Percentiles rank a stretch among this genome's conserved stretches.
Conservation (phyloP, 2,797 vertebrate genomes). For the Rhinophrynus dorsalis region DNA sequence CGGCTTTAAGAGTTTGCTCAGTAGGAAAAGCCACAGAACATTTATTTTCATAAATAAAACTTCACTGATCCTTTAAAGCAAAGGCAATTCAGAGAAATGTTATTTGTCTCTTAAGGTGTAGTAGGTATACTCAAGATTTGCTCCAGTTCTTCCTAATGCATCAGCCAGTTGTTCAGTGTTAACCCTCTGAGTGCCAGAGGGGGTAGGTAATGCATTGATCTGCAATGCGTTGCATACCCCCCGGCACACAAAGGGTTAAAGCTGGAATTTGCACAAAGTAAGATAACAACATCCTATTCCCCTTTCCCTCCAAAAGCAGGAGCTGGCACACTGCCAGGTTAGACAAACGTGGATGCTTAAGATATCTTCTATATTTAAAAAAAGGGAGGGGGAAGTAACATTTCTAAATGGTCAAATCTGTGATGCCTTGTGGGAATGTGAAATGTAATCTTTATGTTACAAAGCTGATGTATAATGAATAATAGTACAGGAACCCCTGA, state of each 20-base stretch:
- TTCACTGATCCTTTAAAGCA: too few relatives aligned
- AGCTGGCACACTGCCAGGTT: slow-evolving; percentile 33
- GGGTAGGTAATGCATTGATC: too few relatives aligned
- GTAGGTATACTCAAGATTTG: too few relatives aligned
- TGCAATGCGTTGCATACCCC: too few relatives aligned
- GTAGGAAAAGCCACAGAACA: too few relatives aligned
- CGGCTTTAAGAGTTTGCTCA: too few relatives aligned
- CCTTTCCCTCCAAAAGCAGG: slow-evolving; percentile 24
- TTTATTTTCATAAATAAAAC: too few relatives aligned
- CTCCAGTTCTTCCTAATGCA: too few relatives aligned
- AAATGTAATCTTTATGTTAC: slow-evolving; percentile 45
- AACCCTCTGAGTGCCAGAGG: too few relatives aligned
- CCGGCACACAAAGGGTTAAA: too few relatives aligned
- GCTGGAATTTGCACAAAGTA: slow-evolving; percentile 33
- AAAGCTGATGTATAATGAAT: slow-evolving; percentile 43
- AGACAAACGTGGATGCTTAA: slow-evolving; percentile 39
- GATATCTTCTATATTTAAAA: slow-evolving; percentile 38
- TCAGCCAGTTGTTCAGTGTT: slow-evolving; percentile 35
- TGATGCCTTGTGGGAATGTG: slow-evolving; percentile 31
- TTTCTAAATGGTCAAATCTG: slow-evolving; percentile 36
- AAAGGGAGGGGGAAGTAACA: neutral
- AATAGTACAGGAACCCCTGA: slow-evolving; percentile 38
- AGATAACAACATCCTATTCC: neutral
- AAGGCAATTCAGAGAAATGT: too few relatives aligned
- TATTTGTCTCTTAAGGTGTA: too few relatives aligned